Base-by-base conservation (phyloP, 2,888 invertebrate genomes). In the Calameuta idolon region DNA sequence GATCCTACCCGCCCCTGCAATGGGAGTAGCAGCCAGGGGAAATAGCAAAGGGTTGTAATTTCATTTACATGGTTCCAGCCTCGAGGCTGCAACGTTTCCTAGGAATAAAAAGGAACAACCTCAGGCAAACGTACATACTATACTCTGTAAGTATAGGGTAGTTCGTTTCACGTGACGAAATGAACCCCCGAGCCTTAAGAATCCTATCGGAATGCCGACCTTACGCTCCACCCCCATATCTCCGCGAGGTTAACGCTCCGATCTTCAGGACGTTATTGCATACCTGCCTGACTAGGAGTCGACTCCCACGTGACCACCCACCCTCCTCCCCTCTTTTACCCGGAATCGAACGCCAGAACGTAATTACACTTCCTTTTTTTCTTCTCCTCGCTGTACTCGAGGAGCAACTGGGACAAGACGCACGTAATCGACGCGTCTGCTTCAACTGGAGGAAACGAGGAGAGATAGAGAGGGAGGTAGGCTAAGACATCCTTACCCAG, bases 131-230 rank as follows among this genome's bases (percentile, higher is more conserved):
- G 55, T 55, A 55, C 55, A 23, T 55, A 55, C 12, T 35, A 35
- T 3, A 35, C 35, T 35, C 35, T 35, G 12, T 35, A 23, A 23
- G 9, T 55, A 55, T 55, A 55, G 40, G 23, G 9, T 23, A 55
- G 79, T 31, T 76, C 79, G 78, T 34, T 77, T 80, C 23, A 23
- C 55, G 55, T 9, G 55, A 55, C 9, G 9, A 55, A 55, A 23
- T 23, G 55, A 55, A 55, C 55, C 9, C 55, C 23, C 23, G 55
- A 55, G 23, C 23, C 55, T 23, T 55, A 81, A 80, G 86, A 85
- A 85, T 86, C 79, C 83, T 84, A 85, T 85, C 80, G 86, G 80
- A 84, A 86, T 83, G 83, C 77, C 82, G 83, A 83, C 84, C 82
- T 80, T 77, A 82, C 82, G 34, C 71, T 71, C 71, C 31, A 9